These are phyloP conservation scores for Cladopsammia gracilis DNA, from an alignment of 64 coral and sea anemone species.

Conservation along the genomic window DNA sequence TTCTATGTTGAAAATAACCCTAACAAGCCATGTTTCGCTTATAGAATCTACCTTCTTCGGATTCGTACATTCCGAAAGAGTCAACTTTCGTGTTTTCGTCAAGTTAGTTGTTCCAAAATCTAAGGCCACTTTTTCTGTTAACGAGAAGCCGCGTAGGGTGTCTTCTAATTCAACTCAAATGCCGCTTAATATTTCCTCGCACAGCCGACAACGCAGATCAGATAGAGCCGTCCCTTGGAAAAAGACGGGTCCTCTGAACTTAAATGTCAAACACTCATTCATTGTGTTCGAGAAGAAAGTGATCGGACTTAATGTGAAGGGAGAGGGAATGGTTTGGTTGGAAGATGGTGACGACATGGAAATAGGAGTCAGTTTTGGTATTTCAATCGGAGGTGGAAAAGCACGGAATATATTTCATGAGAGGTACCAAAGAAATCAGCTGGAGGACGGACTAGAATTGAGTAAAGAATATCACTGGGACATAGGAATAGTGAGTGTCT, in stretches of 20 bases:
- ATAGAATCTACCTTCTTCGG: not conserved
- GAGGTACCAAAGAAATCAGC: not conserved
- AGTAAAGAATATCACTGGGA: not conserved
- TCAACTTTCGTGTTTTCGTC: not conserved
- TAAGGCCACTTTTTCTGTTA: not conserved
- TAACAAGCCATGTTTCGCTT: conserved; percentile 31
- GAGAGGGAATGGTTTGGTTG: conserved; percentile 1
- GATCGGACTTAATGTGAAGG: not conserved
- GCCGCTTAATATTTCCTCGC: not conserved
- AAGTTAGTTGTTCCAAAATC: conserved; percentile 15
- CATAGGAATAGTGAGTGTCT: not conserved
- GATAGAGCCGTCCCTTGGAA: not conserved
- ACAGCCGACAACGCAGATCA: not conserved
- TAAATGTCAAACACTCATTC: not conserved
- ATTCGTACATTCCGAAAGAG: not conserved
- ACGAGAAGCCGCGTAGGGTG: not conserved
- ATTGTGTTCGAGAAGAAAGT: conserved; percentile 31
- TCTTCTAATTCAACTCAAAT: not conserved
- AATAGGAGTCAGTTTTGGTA: not conserved
- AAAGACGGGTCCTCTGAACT: not conserved
- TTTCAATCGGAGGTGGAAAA: not conserved
- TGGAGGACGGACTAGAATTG: not conserved
- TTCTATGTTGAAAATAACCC: conserved; percentile 8
- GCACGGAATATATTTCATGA: not conserved
- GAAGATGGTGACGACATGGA: not conserved